phyloP scores from a whole-genome alignment of 2,888 invertebrate species.

The Lissonota sp. region DNA sequence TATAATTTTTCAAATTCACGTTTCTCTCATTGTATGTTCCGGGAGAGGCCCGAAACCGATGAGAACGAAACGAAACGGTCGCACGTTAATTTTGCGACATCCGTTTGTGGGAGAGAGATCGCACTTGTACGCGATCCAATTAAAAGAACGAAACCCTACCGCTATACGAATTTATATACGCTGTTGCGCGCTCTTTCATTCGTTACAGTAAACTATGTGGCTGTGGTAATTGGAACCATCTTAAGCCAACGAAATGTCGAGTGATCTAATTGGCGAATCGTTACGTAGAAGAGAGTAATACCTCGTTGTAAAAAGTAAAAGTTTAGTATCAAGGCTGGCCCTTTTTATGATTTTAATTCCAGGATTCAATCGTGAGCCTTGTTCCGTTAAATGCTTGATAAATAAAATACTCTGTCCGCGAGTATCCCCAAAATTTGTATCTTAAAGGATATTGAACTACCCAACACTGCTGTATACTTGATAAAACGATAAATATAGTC shows the following conservation, averaged over 20 bases:
- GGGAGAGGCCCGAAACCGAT: conserved; percentile 45
- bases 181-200: conserved; percentile 75
- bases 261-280: too few relatives aligned
- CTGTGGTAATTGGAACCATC: too few relatives aligned
- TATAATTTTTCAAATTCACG: conserved; percentile 37
- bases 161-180: conserved; percentile 28
- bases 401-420: too few relatives aligned
- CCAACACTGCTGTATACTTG: neutral
- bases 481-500: neutral
- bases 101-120: conserved; percentile 75
- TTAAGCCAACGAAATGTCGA: too few relatives aligned
- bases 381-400: too few relatives aligned
- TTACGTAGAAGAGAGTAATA: too few relatives aligned
- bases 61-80: conserved; percentile 73
- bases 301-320: too few relatives aligned
- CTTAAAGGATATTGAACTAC: too few relatives aligned
- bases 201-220: conserved; percentile 65
- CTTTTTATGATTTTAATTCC: too few relatives aligned
- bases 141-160: conserved; percentile 80
- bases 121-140: conserved; percentile 82
- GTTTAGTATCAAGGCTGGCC: too few relatives aligned
- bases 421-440: too few relatives aligned
- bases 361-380: too few relatives aligned
- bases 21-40: conserved; percentile 62
- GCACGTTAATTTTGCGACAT: conserved; percentile 83